These are phyloP conservation scores for Operophtera brumata DNA, from an alignment of 2,888 invertebrate species.

Conservation along the genomic window DNA sequence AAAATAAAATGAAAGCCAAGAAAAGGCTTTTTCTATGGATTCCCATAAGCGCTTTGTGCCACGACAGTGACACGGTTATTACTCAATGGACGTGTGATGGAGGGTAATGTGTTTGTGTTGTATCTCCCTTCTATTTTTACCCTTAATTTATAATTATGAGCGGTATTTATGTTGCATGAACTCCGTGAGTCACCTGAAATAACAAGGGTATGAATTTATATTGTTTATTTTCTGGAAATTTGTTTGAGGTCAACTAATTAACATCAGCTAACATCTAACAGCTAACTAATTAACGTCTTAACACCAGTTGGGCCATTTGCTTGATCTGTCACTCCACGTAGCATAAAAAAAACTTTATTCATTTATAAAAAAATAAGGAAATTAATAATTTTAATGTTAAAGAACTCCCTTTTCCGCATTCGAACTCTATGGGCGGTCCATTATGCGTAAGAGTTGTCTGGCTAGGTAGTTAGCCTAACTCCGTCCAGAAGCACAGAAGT, in stretches of 20 bases:
- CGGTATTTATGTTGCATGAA: background rate
- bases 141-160: slow-evolving; percentile 8
- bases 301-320: too few relatives aligned
- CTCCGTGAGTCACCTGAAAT: background rate
- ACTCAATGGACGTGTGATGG: slow-evolving; percentile 13
- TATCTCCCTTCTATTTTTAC: background rate
- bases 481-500: too few relatives aligned
- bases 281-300: too few relatives aligned
- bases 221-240: background rate
- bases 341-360: too few relatives aligned
- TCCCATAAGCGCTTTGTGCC: slow-evolving; percentile 6
- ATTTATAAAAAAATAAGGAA: too few relatives aligned
- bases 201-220: background rate
- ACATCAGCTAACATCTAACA: too few relatives aligned
- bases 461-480: too few relatives aligned
- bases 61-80: slow-evolving; percentile 10
- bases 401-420: too few relatives aligned
- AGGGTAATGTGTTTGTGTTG: slow-evolving; percentile 12
- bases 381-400: too few relatives aligned
- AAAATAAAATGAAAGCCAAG: slow-evolving; percentile 14
- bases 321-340: too few relatives aligned
- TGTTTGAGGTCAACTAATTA: background rate
- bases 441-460: too few relatives aligned
- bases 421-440: too few relatives aligned
- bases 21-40: slow-evolving; percentile 14